Evolutionary conservation across 1,140 invertebrate genomes (phyloP), one percentile per base, ranked within the genome.

Genomic region (Gyrodactylus salaris): DNA sequence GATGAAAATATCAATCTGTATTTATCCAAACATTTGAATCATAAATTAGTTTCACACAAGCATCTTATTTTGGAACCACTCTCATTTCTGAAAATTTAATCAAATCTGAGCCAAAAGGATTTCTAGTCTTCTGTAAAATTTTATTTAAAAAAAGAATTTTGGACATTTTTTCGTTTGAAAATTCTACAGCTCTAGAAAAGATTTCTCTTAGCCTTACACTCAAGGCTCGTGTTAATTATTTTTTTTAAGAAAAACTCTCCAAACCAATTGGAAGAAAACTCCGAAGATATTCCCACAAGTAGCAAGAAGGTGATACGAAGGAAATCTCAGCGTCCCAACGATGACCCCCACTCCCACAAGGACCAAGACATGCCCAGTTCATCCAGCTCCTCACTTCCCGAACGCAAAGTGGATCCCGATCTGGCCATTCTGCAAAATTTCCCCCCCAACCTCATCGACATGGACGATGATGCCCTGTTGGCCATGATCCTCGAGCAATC

Each of bases 381-480:
- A n/a, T 54, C 34, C 7, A 54, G n/a, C n/a, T 54, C 34, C n/a
- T 7, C 34, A 54, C 7, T 54, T 7, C 7, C 34, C 7, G 7
- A n/a, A 16, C 7, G 34, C 7, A 54, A 54, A 54, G n/a, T 54
- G 7, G 34, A 54, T 54, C 34, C 34, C 7, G 34, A 54, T 54
- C n/a, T 54, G n/a, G 34, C 34, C 7, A n/a, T 54, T n/a, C 7
- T 54, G n/a, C 34, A 54, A 54, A 54, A 54, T n/a, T n/a, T 54
- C n/a, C 34, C 34, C n/a, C n/a, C 34, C n/a, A n/a, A 54, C 34
- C n/a, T 69, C n/a, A 7, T 71, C 21, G 70, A 71, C n/a, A 71
- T 71, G 70, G 24, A 71, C 25, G 70, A 71, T 21, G 70, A 71
- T 24, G 24, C 21, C 25, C 19, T 71, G 70, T 71, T 71, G 70